Conservation (phyloP, 2,113 vertebrate genomes). For the Myrmecophaga tridactyla region DNA sequence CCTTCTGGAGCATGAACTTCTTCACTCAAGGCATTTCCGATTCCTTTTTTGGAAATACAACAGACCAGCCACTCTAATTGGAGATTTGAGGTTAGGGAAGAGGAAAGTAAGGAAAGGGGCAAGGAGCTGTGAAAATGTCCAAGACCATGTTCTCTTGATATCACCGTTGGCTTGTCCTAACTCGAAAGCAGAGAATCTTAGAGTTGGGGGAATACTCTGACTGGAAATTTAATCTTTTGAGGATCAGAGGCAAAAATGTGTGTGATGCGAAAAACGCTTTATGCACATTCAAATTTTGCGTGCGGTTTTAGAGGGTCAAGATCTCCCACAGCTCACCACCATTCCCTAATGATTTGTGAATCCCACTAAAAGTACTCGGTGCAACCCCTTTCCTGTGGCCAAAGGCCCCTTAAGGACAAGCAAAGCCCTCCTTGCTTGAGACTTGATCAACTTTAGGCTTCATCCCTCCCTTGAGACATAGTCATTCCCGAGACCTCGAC, state of each 20-base stretch:
- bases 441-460: too few species aligned
- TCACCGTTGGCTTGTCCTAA: neutral
- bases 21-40: neutral
- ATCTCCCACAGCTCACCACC: neutral
- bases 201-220: neutral
- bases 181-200: neutral
- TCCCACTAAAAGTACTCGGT: neutral
- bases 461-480: neutral
- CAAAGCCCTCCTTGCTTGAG: neutral
- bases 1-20: neutral
- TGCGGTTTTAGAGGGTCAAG: neutral
- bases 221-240: neutral
- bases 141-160: neutral
- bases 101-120: neutral
- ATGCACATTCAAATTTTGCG: neutral
- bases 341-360: neutral
- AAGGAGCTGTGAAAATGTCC: neutral
- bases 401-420: neutral
- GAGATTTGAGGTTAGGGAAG: neutral
- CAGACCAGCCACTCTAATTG: too few species aligned
- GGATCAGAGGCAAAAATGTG: neutral
- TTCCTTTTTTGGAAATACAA: neutral
- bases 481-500: neutral
- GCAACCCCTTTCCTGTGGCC: neutral
- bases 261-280: neutral